Evolutionary conservation across 1,140 invertebrate genomes (phyloP).

Genomic region (Hormaphis cornu): DNA sequence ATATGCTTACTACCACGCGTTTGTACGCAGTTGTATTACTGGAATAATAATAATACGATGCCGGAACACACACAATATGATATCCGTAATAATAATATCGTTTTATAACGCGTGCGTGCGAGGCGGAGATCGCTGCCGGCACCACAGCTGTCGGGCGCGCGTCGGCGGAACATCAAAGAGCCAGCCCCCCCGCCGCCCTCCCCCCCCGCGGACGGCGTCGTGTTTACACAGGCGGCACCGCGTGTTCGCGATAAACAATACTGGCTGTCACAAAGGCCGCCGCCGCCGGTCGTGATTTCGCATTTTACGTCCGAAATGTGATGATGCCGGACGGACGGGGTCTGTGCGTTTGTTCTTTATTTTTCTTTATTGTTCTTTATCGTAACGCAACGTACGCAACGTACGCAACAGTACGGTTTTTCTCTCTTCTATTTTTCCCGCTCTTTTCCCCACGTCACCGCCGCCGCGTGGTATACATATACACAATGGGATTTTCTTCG

Average conservation of each 20-base stretch:
- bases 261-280: neutral
- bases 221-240: constrained; percentile 27
- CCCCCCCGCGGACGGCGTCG: no score
- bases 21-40: neutral
- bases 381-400: neutral
- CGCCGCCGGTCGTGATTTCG: neutral
- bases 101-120: neutral
- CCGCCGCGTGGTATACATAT: neutral
- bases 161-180: constrained; percentile 20
- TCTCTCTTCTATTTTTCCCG: constrained; percentile 3
- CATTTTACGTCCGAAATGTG: no score
- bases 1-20: neutral
- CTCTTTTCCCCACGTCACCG: neutral
- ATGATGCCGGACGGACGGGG: no score
- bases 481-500: neutral
- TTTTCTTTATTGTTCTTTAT: no score
- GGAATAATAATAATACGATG: no score
- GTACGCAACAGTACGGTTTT: neutral
- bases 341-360: constrained; percentile 19
- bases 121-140: neutral
- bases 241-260: neutral
- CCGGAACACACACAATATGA: no score
- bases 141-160: constrained; percentile 23
- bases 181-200: constrained; percentile 6
- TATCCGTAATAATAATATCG: no score